Conservation (phyloP, 2,113 vertebrate species). For the Gila orcuttii region DNA sequence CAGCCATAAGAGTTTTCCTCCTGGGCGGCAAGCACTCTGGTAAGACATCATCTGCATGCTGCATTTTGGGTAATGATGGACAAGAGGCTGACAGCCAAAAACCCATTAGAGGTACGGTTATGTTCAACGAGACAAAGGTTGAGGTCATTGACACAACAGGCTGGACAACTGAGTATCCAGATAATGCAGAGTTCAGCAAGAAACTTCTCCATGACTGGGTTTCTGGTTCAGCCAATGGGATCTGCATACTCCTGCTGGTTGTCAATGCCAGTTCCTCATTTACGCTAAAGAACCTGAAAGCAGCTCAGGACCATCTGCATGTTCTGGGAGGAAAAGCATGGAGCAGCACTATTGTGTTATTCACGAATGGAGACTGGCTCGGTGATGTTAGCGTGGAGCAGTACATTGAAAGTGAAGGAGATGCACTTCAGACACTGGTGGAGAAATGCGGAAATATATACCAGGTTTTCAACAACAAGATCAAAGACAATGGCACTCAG, state of each 20-base stretch:
- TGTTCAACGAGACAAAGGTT: conserved; percentile 45
- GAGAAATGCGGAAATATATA: conserved; percentile 70
- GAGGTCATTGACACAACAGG: conserved; percentile 67
- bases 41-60: conserved; percentile 73
- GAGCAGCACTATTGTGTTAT: conserved; percentile 64
- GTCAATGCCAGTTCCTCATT: conserved; percentile 70
- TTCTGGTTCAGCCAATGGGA: conserved; percentile 26
- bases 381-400: conserved; percentile 64
- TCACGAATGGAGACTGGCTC: conserved; percentile 72
- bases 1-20: conserved; percentile 61
- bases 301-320: conserved; percentile 61
- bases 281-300: conserved; percentile 38
- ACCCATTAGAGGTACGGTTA: conserved; percentile 23
- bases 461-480: conserved; percentile 69
- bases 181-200: conserved; percentile 20
- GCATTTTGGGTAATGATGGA: conserved; percentile 62
- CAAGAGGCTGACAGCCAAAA: conserved; percentile 52
- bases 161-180: conserved; percentile 49
- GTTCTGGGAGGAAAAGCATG: conserved; percentile 52
- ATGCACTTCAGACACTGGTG: conserved; percentile 63
- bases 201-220: conserved; percentile 23
- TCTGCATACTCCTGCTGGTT: conserved; percentile 63
- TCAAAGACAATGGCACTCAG: conserved; percentile 52
- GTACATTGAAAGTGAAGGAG: conserved; percentile 70
- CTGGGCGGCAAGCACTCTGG: conserved; percentile 65